Evolutionary conservation across 2,888 invertebrate species (phyloP).

Genomic region (Trichacis sp.): DNA sequence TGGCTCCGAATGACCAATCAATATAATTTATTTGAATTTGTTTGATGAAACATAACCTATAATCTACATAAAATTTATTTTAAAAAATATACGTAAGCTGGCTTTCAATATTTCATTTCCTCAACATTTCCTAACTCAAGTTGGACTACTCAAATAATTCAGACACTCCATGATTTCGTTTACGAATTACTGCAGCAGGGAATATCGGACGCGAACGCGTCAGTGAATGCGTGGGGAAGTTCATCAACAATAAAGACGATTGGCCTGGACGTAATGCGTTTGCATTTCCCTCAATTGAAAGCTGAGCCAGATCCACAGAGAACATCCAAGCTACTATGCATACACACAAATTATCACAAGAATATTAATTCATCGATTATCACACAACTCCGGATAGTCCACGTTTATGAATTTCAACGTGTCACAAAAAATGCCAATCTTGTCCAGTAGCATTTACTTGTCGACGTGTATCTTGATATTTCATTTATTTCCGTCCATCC

Average conservation of each 20-base stretch:
- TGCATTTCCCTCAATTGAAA: conserved; percentile 13
- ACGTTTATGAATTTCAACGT: too few species aligned
- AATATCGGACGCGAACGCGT: background rate
- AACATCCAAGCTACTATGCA: background rate
- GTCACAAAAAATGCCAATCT: too few species aligned
- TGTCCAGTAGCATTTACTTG: too few species aligned
- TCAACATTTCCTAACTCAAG: too few species aligned
- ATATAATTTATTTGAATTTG: too few species aligned
- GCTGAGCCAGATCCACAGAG: background rate
- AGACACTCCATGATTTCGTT: background rate
- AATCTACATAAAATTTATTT: too few species aligned
- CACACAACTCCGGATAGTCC: background rate
- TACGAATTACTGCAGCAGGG: background rate
- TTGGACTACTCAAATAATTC: background rate
- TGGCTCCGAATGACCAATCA: too few species aligned
- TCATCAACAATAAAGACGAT: conserved; percentile 29
- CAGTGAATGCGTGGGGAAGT: background rate
- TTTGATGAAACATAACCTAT: too few species aligned
- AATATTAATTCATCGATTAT: background rate
- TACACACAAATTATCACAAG: background rate
- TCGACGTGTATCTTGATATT: too few species aligned
- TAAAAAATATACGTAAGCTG: too few species aligned
- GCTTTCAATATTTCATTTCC: too few species aligned
- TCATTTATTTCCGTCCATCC: too few species aligned
- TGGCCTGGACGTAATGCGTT: conserved; percentile 15